phyloP scores from a whole-genome alignment of 2,797 vertebrate genomes.

The Tenualosa thibaudeaui region DNA sequence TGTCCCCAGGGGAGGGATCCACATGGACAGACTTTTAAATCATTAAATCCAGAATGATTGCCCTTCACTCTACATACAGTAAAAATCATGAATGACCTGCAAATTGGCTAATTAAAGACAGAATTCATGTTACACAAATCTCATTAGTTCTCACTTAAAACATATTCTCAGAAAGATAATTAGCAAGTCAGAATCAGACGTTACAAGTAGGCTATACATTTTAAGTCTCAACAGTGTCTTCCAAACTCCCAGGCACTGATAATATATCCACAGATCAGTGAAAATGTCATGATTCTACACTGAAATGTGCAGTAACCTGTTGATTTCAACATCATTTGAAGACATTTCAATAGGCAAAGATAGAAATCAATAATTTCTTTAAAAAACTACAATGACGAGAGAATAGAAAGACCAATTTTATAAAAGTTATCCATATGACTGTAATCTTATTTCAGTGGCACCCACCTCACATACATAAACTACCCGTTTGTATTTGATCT shows the following conservation, averaged over 20 bases:
- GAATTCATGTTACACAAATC: constrained; percentile 13
- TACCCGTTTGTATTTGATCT: constrained; percentile 15
- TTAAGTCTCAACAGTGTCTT: background rate
- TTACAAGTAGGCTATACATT: background rate
- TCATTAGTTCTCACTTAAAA: background rate
- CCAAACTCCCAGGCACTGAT: constrained; percentile 2
- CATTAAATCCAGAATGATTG: background rate
- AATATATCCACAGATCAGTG: background rate
- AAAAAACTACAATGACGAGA: background rate
- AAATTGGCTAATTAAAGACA: background rate
- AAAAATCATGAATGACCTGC: background rate
- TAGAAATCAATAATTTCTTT: background rate
- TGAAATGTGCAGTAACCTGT: background rate
- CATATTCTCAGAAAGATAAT: background rate
- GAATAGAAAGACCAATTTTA: constrained; percentile 6
- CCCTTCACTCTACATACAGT: background rate
- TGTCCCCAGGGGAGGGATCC: background rate
- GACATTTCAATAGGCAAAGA: constrained; percentile 13
- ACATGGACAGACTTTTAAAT: background rate
- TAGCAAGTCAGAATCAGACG: background rate
- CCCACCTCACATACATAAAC: constrained; percentile 17
- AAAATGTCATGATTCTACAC: background rate
- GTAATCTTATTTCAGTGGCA: background rate
- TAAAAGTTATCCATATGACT: constrained; percentile 11
- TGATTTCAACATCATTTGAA: background rate